These are phyloP conservation scores for Steatornis caripensis DNA, from an alignment of 2,113 vertebrate genomes.

Conservation along the genomic window DNA sequence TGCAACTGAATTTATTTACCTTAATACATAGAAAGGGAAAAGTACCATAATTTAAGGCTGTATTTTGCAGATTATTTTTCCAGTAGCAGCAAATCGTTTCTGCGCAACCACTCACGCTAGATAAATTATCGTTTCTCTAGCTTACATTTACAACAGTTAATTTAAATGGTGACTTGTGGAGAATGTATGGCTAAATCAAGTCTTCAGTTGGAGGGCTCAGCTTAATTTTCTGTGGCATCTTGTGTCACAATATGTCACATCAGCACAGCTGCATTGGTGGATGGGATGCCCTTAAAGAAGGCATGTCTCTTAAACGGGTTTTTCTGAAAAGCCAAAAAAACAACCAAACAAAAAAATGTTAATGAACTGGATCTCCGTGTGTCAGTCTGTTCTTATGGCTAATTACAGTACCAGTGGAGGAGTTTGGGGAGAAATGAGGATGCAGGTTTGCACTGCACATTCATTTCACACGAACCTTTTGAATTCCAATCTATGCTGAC, in stretches of 20 bases:
- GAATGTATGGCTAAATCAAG: conserved; percentile 51
- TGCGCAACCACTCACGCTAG: neutral
- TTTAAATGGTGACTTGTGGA: conserved; percentile 40
- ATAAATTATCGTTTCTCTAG: conserved; percentile 2
- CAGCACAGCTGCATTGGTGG: neutral
- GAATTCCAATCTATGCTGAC: neutral
- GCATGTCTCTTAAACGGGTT: neutral
- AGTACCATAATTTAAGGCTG: neutral
- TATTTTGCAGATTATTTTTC: neutral
- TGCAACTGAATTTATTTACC: neutral
- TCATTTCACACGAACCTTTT: neutral
- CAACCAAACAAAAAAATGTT: neutral
- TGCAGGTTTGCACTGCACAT: neutral
- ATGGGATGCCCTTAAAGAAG: conserved; percentile 19
- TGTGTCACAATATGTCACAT: conserved; percentile 56
- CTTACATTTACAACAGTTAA: conserved; percentile 24
- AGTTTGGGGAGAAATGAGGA: neutral
- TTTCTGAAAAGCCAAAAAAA: conserved; percentile 7
- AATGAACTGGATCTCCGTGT: conserved; percentile 15
- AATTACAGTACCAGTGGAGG: conserved; percentile 14
- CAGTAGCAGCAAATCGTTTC: neutral
- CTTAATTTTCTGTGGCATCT: conserved; percentile 52
- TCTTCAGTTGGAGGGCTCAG: neutral
- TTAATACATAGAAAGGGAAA: neutral
- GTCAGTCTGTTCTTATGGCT: neutral